Evolutionary conservation across 2,113 vertebrate genomes (phyloP).

Genomic region (Limnothrissa miodon): DNA sequence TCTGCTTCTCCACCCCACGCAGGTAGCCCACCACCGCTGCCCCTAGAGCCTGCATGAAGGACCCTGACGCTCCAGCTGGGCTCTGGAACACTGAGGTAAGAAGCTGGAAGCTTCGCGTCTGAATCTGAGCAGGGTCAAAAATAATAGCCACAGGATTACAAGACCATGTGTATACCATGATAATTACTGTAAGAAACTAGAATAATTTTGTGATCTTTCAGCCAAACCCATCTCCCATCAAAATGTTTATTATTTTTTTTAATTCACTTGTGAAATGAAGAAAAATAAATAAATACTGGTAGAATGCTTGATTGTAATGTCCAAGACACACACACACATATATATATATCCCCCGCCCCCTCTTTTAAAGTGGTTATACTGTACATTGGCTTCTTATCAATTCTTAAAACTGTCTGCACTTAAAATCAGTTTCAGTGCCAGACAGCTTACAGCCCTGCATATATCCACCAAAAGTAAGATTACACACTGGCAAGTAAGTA

Average conservation of each 20-base stretch:
- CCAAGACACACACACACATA: too few species aligned
- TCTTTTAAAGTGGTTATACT: too few species aligned
- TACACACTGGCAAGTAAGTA: not conserved
- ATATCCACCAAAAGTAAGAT: not conserved
- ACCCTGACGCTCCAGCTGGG: conserved; percentile 72
- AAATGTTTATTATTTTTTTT: too few species aligned
- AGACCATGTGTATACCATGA: not conserved
- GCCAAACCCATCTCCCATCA: too few species aligned
- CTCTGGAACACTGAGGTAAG: conserved; percentile 85
- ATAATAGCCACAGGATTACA: not conserved
- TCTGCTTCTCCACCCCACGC: conserved; percentile 77
- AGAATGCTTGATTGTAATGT: too few species aligned
- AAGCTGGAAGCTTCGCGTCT: conserved; percentile 81
- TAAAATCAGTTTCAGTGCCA: too few species aligned
- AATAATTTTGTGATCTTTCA: not conserved
- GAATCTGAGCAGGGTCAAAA: conserved; percentile 68
- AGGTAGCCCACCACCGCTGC: conserved; percentile 76
- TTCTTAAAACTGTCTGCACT: too few species aligned
- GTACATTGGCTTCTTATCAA: too few species aligned
- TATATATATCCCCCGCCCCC: too few species aligned
- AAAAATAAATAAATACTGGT: too few species aligned
- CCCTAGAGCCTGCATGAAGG: conserved; percentile 82
- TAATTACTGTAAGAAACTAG: not conserved
- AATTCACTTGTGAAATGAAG: too few species aligned
- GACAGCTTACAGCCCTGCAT: not conserved